Conservation (phyloP, 1,140 invertebrate genomes). For the Cotesia vestalis region DNA sequence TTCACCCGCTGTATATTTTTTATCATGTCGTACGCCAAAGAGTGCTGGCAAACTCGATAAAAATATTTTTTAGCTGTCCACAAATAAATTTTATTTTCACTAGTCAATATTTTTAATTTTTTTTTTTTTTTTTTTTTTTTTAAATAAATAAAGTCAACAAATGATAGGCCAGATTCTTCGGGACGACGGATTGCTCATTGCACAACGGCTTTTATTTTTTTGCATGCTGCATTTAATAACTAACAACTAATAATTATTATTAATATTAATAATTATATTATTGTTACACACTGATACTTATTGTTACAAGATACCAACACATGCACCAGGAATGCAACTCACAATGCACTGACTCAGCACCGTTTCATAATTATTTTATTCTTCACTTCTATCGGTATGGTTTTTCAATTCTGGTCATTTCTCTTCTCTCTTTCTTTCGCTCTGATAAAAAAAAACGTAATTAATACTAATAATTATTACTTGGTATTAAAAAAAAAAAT, state of each 20-base stretch:
- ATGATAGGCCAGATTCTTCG: conserved; percentile 24
- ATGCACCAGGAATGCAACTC: conserved; percentile 58
- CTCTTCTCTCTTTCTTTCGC: too few relatives aligned
- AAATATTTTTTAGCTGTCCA: too few relatives aligned
- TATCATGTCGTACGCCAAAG: conserved; percentile 26
- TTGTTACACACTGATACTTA: conserved; percentile 6
- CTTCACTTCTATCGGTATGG: conserved; percentile 56
- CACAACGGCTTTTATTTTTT: conserved; percentile 28
- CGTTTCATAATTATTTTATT: conserved; percentile 55
- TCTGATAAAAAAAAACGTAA: too few relatives aligned
- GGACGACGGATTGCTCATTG: conserved; percentile 30
- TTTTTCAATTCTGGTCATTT: conserved; percentile 16
- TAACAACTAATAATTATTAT: background rate
- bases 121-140: background rate
- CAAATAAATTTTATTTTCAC: too few relatives aligned
- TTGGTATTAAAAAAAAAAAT: too few relatives aligned
- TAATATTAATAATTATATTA: background rate
- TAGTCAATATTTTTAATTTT: too few relatives aligned
- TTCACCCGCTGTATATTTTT: too few relatives aligned
- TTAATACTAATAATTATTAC: too few relatives aligned
- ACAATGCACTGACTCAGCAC: conserved; percentile 59
- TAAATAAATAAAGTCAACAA: conserved; percentile 5
- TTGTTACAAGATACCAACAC: conserved; percentile 58
- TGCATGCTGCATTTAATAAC: conserved; percentile 26
- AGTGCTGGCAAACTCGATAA: conserved; percentile 14